Evolutionary conservation across 2,797 vertebrate species (phyloP), one percentile per base, ranked within the genome.

Genomic region (Ambastaia sidthimunki): DNA sequence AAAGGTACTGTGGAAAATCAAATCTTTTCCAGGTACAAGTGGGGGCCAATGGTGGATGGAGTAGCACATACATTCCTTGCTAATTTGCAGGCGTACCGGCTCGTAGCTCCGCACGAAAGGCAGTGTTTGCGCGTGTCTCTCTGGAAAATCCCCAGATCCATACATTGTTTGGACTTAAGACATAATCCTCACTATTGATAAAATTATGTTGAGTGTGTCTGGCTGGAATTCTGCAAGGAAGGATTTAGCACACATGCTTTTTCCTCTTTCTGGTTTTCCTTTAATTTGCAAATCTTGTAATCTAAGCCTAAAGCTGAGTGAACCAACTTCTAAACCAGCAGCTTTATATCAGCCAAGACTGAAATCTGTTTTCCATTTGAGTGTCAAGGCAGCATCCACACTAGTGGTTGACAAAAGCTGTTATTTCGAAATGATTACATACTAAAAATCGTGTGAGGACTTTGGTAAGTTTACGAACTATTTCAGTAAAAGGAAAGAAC

Each of bases 201-300:
- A 92, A 94, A 93, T 90, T 80, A 90, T 87, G 89, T 90, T 78
- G 88, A 93, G 82, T 83, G 37, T 82, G 90, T 84, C 91, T 93
- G 87, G 82, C 87, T 89, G 84, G 85, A 93, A 93, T 91, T 93
- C 91, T 92, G 90, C 90, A 91, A 90, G 89, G 89, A 90, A 92
- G 87, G 89, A 90, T 93, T 92, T 93, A 83, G 90, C 86, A 90
- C 94, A 95, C 92, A 96, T 94, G 93, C 88, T 94, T 91, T 93
- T 93, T 85, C 90, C 90, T 91, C 85, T 92, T 91, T 93, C 90
- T 86, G 92, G 92, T 96, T 97, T 96, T 95, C 94, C 95, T 97
- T 97, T 95, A 94, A 97, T 98, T 98, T 96, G 93, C 94, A 96
- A 94, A 97, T 97, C 95, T 96, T 96, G 96, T 97, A 96, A 97